A percentile compares a stretch with the other conserved stretches of the same genome.
These are phyloP conservation scores for Schizopygopsis malacanthus DNA, from an alignment of 2,797 vertebrate species.

Conservation along the genomic window DNA sequence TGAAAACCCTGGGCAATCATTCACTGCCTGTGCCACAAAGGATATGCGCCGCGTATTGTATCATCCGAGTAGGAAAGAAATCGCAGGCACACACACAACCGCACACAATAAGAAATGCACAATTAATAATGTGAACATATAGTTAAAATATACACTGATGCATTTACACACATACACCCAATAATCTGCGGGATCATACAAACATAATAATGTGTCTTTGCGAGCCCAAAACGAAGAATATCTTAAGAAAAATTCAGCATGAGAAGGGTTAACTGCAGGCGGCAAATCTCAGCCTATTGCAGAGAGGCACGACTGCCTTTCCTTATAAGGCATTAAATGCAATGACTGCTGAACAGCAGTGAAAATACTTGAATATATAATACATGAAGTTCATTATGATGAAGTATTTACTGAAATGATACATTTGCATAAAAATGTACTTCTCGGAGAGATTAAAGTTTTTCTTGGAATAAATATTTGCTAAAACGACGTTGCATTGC, in stretches of 20 bases:
- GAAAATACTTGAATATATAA: conserved; percentile 58
- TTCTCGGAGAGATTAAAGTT: neutral
- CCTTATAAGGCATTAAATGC: conserved; percentile 75
- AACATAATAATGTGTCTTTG: neutral
- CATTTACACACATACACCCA: neutral
- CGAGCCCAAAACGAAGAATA: neutral
- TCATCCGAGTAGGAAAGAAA: neutral
- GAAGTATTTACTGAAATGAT: neutral
- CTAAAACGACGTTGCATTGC: neutral
- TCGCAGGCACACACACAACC: neutral
- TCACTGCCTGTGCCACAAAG: conserved; percentile 8
- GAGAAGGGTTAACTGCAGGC: conserved; percentile 76
- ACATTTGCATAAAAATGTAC: neutral
- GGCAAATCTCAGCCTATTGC: conserved; percentile 78
- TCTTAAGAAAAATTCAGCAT: conserved; percentile 77
- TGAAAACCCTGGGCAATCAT: conserved; percentile 15
- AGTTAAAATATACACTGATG: neutral
- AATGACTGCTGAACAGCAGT: conserved; percentile 64
- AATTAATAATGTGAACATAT: neutral
- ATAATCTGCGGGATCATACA: neutral
- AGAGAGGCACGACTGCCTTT: conserved; percentile 73
- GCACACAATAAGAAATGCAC: neutral
- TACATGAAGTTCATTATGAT: conserved; percentile 18
- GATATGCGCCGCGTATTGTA: neutral
- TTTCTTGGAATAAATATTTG: neutral